Percentiles rank a stretch among this genome's conserved stretches.
These are phyloP conservation scores for Rhea pennata DNA, from an alignment of 2,113 vertebrate species.

Conservation along the genomic window DNA sequence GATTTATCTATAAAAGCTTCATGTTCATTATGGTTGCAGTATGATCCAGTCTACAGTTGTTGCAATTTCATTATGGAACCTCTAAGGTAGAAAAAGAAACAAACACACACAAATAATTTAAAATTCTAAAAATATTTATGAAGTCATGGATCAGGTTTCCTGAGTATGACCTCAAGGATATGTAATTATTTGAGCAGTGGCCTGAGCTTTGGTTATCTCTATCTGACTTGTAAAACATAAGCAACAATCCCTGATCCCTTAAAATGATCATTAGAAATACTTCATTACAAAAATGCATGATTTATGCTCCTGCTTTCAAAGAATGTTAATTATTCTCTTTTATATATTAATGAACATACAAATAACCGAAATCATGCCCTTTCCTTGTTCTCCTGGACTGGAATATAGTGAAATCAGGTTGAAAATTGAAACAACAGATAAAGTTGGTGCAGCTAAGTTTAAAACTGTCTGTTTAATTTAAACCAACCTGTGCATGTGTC, in stretches of 20 bases:
- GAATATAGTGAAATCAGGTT: neutral
- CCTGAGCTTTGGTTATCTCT: neutral
- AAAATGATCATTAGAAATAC: neutral
- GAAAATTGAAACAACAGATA: neutral
- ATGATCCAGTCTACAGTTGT: neutral
- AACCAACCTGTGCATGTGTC: neutral
- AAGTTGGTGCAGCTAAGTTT: neutral
- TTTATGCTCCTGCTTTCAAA: neutral
- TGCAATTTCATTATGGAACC: accelerated
- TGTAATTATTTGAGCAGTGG: neutral
- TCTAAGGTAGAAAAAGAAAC: neutral
- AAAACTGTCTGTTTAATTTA: neutral
- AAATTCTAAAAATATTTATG: neutral
- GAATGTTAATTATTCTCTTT: neutral
- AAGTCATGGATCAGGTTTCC: neutral
- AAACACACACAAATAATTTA: neutral
- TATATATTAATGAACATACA: neutral
- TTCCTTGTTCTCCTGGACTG: neutral
- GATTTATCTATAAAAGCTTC: neutral
- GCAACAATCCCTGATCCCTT: neutral
- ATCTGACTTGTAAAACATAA: neutral
- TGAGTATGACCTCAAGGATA: neutral
- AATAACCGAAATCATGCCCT: neutral
- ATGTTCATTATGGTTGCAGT: accelerated
- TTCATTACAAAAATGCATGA: neutral